Evolutionary conservation across 2,113 vertebrate species (phyloP).

Genomic region (Furnarius figulus): DNA sequence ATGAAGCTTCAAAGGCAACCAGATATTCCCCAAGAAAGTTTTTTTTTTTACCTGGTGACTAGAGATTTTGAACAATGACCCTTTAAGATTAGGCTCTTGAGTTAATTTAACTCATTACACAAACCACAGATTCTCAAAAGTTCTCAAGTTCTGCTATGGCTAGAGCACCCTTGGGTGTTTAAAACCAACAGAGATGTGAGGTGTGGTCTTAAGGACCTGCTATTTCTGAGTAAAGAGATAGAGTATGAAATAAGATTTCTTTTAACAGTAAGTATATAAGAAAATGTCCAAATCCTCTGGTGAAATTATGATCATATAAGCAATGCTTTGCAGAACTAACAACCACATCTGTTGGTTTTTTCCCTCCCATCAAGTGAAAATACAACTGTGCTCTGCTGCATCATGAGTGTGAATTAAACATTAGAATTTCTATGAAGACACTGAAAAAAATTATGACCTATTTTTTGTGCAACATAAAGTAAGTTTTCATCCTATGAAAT

Average conservation of each 20-base stretch:
- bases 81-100: background rate
- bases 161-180: background rate
- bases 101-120: background rate
- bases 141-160: background rate
- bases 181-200: background rate
- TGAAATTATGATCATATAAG: background rate
- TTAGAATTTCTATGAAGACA: background rate
- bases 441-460: accelerated
- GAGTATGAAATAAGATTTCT: background rate
- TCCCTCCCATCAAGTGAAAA: background rate
- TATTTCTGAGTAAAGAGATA: background rate
- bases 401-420: background rate
- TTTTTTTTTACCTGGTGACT: background rate
- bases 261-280: background rate
- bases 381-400: background rate
- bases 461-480: background rate
- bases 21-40: background rate
- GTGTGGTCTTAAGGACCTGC: accelerated
- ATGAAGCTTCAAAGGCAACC: background rate
- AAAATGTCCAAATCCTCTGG: background rate
- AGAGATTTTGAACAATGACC: background rate
- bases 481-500: background rate
- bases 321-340: background rate
- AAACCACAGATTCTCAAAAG: background rate
- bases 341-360: background rate